Conservation (phyloP, 2,113 vertebrate species). For the Scomber scombrus region DNA sequence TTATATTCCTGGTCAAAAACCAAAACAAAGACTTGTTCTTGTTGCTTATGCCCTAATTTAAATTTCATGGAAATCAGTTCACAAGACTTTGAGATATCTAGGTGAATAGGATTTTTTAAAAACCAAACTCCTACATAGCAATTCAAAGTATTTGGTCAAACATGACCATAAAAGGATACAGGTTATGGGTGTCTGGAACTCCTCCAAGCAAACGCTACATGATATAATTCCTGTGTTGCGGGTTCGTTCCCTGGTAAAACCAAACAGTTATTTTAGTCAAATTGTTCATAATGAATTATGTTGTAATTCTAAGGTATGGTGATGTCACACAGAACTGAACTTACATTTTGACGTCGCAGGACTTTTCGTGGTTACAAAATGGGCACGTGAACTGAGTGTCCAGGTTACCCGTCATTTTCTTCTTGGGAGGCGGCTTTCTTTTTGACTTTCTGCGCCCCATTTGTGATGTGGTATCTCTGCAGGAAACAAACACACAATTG, state of each 20-base stretch:
- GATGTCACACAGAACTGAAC: not conserved
- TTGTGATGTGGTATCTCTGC: constrained; percentile 8
- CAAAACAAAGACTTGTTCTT: too few relatives aligned
- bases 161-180: constrained; percentile 89
- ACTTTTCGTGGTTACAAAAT: constrained; percentile 95
- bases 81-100: not conserved
- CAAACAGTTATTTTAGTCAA: not conserved
- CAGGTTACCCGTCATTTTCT: constrained; percentile 92
- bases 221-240: constrained; percentile 95
- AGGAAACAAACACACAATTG: not conserved
- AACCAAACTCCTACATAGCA: not conserved
- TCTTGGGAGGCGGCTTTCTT: constrained; percentile 93
- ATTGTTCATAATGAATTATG: not conserved
- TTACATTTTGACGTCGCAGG: constrained; percentile 96
- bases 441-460: constrained; percentile 95
- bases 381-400: constrained; percentile 95
- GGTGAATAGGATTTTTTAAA: not conserved
- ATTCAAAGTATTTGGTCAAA: not conserved
- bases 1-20: too few relatives aligned
- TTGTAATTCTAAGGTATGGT: not conserved
- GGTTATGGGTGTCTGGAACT: constrained; percentile 96
- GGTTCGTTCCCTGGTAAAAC: constrained; percentile 88
- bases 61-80: too few relatives aligned
- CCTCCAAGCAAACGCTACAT: constrained; percentile 93
- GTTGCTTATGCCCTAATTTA: too few relatives aligned